Evolutionary conservation across 2,888 invertebrate species (phyloP).

Genomic region (Acanthosoma haemorrhoidale): DNA sequence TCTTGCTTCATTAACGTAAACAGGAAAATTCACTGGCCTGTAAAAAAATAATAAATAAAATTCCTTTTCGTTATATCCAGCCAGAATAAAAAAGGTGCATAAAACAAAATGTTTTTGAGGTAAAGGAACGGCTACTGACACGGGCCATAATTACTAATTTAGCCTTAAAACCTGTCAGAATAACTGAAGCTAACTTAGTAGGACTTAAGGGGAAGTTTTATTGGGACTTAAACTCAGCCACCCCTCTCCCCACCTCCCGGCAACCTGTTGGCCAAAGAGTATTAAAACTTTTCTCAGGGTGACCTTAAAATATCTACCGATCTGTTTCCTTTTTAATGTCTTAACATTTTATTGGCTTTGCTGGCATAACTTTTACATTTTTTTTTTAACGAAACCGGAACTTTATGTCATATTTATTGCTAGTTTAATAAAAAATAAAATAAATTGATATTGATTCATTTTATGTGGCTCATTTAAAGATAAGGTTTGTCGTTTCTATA

Average conservation of each 20-base stretch:
- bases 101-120: not conserved
- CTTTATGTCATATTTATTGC: not conserved
- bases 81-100: too few relatives aligned
- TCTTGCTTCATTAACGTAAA: too few relatives aligned
- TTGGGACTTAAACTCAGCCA: not conserved
- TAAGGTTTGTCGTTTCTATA: not conserved
- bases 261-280: constrained; percentile 6
- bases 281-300: not conserved
- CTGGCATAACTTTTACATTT: not conserved
- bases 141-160: not conserved
- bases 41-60: too few relatives aligned
- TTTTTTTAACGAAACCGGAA: not conserved
- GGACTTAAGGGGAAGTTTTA: not conserved
- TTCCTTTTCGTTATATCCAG: not conserved
- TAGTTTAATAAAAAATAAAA: not conserved
- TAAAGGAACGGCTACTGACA: not conserved
- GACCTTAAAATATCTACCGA: not conserved
- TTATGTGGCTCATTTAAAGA: not conserved
- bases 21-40: too few relatives aligned
- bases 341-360: not conserved
- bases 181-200: not conserved
- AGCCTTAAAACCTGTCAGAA: constrained; percentile 2
- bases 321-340: not conserved
- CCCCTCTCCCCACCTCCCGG: not conserved
- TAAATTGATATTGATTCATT: not conserved